Percentiles rank a stretch among this genome's conserved stretches.
phyloP scores from a whole-genome alignment of 2,113 vertebrate species.

The Embiotoca jacksoni region DNA sequence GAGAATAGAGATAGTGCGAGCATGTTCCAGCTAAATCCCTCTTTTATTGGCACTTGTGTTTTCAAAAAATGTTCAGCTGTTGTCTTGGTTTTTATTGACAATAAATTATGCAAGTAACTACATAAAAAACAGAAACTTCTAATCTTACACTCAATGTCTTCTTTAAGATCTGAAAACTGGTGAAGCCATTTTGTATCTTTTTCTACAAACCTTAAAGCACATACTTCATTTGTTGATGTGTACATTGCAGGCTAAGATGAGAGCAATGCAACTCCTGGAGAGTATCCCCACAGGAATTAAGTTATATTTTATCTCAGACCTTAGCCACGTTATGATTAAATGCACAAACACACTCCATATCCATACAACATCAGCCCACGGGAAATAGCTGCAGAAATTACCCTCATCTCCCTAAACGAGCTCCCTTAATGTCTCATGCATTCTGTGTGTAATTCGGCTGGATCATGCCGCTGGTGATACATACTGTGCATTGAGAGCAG shows the following conservation, averaged over 20 bases:
- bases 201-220: not conserved
- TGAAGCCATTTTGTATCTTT: not conserved
- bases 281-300: slow-evolving; percentile 25
- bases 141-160: not conserved
- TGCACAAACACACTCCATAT: slow-evolving; percentile 36
- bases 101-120: no score
- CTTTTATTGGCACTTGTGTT: no score
- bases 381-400: slow-evolving; percentile 65
- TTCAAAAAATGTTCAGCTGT: no score
- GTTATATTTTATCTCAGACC: slow-evolving; percentile 29
- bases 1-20: no score
- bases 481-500: slow-evolving; percentile 52
- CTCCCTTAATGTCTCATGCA: slow-evolving; percentile 43
- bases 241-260: slow-evolving; percentile 1
- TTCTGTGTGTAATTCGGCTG: slow-evolving; percentile 45
- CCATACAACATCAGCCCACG: slow-evolving; percentile 20
- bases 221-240: not conserved
- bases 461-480: slow-evolving; percentile 25
- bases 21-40: not conserved
- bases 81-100: no score
- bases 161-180: not conserved
- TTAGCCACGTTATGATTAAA: slow-evolving; percentile 44
- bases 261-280: not conserved
- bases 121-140: no score
- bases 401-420: slow-evolving; percentile 43